Evolutionary conservation across 2,797 vertebrate species (phyloP).

Genomic region (Takifugu ocellatus): DNA sequence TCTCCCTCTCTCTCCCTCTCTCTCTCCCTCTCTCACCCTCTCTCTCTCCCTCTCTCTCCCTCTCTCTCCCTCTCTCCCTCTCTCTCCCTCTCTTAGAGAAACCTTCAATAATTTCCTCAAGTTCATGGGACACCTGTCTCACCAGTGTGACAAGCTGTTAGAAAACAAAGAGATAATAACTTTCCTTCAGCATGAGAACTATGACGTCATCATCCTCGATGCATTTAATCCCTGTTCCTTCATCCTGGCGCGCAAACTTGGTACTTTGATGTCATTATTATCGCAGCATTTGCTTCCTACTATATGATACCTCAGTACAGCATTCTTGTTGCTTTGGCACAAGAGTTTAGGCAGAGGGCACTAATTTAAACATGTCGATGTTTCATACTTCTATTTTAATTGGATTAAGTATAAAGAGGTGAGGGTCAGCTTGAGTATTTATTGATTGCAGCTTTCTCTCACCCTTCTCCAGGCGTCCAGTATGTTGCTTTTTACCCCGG

Average conservation of each 20-base stretch:
- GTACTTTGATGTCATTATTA: constrained; percentile 23
- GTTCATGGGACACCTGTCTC: constrained; percentile 55
- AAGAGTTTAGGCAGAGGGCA: background rate
- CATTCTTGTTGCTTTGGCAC: background rate
- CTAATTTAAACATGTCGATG: background rate
- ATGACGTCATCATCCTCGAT: constrained; percentile 56
- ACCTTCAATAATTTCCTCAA: constrained; percentile 39
- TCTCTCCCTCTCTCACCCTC: too few species aligned
- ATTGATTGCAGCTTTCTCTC: constrained; percentile 1
- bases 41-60: too few species aligned
- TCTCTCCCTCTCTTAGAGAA: constrained; percentile 44
- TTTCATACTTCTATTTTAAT: constrained; percentile 1
- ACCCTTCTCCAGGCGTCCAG: constrained; percentile 37
- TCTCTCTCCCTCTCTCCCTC: background rate
- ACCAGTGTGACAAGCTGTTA: constrained; percentile 63
- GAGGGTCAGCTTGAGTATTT: background rate
- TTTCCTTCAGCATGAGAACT: constrained; percentile 59
- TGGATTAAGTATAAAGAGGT: background rate
- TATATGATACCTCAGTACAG: background rate
- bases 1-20: background rate
- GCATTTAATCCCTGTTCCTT: constrained; percentile 72
- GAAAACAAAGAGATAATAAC: constrained; percentile 50
- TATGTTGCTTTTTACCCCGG: constrained; percentile 54
- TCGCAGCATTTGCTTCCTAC: background rate
- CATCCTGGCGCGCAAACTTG: constrained; percentile 63